phyloP scores from a whole-genome alignment of 1,140 invertebrate genomes.

The Macrotrachela quadricornifera region DNA sequence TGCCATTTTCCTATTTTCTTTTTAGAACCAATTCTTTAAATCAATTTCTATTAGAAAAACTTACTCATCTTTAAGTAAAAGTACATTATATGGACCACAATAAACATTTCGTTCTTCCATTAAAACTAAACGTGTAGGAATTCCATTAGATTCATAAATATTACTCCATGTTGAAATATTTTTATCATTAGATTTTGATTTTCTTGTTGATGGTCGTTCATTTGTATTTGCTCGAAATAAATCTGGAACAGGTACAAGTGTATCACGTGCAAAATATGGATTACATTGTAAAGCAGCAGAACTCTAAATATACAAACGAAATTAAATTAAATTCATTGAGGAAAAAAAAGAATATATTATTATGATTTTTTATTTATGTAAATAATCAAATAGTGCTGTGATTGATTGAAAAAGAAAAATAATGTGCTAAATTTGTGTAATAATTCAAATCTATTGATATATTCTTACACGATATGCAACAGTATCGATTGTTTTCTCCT shows the following conservation, averaged over 20 bases:
- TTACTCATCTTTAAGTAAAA: constrained; percentile 21
- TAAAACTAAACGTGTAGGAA: constrained; percentile 25
- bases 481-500: background rate
- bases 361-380: background rate
- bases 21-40: background rate
- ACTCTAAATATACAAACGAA: constrained; percentile 14
- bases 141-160: constrained; percentile 21
- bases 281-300: constrained; percentile 23
- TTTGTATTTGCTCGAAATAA: constrained; percentile 14
- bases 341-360: background rate
- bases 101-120: constrained; percentile 31
- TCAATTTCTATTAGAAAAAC: constrained; percentile 6
- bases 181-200: constrained; percentile 12
- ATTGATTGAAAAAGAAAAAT: no score
- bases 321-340: no score
- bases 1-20: no score
- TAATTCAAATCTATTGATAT: no score
- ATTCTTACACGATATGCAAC: no score
- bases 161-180: constrained; percentile 12
- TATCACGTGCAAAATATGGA: constrained; percentile 25
- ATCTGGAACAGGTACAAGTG: constrained; percentile 26
- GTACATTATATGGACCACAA: constrained; percentile 29
- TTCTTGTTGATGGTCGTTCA: constrained; percentile 15
- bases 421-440: no score
- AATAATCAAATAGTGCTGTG: background rate